phyloP scores from a whole-genome alignment of 1,140 invertebrate genomes.

The Aphelenchoides avenae region DNA sequence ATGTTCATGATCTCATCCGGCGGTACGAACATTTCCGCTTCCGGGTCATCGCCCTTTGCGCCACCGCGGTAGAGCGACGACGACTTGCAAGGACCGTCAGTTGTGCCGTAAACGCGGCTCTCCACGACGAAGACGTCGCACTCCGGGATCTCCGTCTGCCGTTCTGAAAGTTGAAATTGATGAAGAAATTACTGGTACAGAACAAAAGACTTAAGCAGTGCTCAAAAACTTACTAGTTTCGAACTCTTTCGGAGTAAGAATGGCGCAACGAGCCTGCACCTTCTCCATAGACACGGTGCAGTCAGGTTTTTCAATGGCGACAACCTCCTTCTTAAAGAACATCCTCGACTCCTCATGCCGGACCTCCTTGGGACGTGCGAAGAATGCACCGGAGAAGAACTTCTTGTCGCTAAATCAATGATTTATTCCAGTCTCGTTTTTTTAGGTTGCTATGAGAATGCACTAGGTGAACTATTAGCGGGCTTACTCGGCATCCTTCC shows the following conservation, averaged over 20 bases:
- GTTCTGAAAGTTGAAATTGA: slow-evolving; percentile 65
- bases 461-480: slow-evolving; percentile 6
- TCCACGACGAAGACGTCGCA: slow-evolving; percentile 88
- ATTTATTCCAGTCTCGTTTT: slow-evolving; percentile 18
- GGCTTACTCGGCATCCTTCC: slow-evolving; percentile 71
- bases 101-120: slow-evolving; percentile 74
- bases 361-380: slow-evolving; percentile 81
- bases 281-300: slow-evolving; percentile 69
- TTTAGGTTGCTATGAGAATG: slow-evolving; percentile 22
- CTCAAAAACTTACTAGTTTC: slow-evolving; percentile 67
- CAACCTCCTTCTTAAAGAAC: slow-evolving; percentile 92
- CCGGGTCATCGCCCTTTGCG: too few relatives aligned
- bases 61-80: slow-evolving; percentile 2
- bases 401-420: slow-evolving; percentile 71
- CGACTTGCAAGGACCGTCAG: not conserved
- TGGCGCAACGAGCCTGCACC: slow-evolving; percentile 82
- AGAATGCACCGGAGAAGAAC: slow-evolving; percentile 87
- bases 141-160: slow-evolving; percentile 87
- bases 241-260: slow-evolving; percentile 85
- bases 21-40: slow-evolving; percentile 14
- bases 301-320: slow-evolving; percentile 84
- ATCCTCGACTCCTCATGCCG: slow-evolving; percentile 68
- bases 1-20: slow-evolving; percentile 12
- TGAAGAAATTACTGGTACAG: slow-evolving; percentile 1
- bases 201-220: slow-evolving; percentile 3